Conservation (phyloP, 2,113 vertebrate species). For the Microcebus ravelobensis region DNA sequence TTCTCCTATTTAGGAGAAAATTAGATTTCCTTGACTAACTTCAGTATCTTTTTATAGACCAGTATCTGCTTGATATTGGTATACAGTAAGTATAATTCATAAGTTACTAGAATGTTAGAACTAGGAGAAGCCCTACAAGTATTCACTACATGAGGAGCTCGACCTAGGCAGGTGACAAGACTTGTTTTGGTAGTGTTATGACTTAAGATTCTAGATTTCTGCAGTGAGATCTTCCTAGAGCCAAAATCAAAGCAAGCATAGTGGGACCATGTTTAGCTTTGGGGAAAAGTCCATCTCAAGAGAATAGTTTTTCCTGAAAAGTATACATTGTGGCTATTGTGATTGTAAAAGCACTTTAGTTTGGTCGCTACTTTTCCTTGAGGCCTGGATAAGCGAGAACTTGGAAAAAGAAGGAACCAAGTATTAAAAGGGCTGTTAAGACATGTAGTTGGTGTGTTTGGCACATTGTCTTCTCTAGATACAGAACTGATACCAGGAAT, state of each 20-base stretch:
- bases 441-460: neutral
- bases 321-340: neutral
- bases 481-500: neutral
- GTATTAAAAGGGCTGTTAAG: neutral
- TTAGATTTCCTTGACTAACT: neutral
- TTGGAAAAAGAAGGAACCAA: neutral
- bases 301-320: conserved; percentile 9
- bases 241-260: neutral
- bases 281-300: neutral
- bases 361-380: neutral
- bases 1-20: neutral
- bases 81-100: neutral
- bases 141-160: neutral
- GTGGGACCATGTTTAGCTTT: neutral
- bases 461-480: neutral
- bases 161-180: neutral
- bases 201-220: neutral
- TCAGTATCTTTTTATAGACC: neutral
- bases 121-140: neutral
- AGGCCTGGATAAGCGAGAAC: neutral
- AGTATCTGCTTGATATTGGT: neutral
- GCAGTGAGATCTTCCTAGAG: neutral
- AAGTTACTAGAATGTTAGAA: neutral
- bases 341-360: neutral
- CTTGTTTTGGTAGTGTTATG: neutral